phyloP scores from a whole-genome alignment of 2,797 vertebrate genomes.

The Chaetodon trifasciatus region DNA sequence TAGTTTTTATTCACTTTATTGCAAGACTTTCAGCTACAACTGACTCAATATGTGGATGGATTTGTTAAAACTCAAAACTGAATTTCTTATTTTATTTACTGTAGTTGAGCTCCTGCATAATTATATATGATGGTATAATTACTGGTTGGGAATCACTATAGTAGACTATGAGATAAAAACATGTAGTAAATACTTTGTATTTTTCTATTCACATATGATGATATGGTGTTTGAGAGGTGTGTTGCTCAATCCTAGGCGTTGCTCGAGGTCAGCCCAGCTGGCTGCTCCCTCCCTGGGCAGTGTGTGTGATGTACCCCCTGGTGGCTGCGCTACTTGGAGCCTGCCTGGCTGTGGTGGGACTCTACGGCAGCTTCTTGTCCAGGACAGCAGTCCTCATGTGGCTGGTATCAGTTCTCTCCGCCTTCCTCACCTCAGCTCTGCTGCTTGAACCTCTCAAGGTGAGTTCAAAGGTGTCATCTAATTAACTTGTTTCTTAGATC shows the following conservation, averaged over 20 bases:
- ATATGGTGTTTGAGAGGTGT: not conserved
- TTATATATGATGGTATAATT: not conserved
- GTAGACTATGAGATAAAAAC: not conserved
- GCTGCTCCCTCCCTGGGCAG: constrained; percentile 81
- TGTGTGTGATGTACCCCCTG: constrained; percentile 77
- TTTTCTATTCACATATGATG: not conserved
- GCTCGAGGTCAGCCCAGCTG: constrained; percentile 70
- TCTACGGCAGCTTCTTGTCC: constrained; percentile 84
- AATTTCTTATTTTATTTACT: too few species aligned
- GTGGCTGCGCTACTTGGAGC: constrained; percentile 72
- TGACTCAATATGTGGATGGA: not conserved
- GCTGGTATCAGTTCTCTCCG: constrained; percentile 81
- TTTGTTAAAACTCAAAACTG: not conserved
- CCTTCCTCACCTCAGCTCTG: constrained; percentile 84
- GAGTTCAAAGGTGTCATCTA: constrained; percentile 21
- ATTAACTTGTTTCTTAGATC: not conserved
- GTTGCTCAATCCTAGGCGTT: constrained; percentile 75
- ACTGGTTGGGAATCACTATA: not conserved
- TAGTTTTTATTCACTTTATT: not conserved
- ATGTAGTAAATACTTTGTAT: not conserved
- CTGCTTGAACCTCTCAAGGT: constrained; percentile 88
- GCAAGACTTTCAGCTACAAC: not conserved
- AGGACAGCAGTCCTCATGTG: constrained; percentile 84
- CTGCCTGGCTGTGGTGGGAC: constrained; percentile 79
- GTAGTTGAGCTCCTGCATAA: not conserved